Percentiles rank a stretch among this genome's conserved stretches.
Conservation (phyloP, 1,140 invertebrate genomes). For the Sweltsa coloradensis region DNA sequence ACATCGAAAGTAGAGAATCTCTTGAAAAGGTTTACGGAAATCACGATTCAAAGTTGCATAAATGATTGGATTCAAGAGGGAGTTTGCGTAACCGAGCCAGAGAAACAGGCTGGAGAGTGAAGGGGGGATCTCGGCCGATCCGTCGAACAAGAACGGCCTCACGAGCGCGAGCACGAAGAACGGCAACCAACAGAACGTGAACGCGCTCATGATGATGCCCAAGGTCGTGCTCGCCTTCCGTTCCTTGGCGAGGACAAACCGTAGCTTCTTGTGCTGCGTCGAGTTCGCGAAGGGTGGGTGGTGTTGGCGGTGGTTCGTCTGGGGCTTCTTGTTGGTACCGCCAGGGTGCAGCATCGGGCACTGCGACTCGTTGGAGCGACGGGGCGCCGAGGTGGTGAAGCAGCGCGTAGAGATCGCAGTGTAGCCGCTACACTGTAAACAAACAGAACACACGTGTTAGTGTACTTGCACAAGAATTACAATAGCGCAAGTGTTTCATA, state of each 20-base stretch:
- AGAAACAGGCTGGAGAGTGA: constrained; percentile 51
- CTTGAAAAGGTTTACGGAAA: constrained; percentile 84
- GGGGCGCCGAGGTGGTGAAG: constrained; percentile 8
- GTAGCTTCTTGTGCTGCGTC: constrained; percentile 13
- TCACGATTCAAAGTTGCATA: constrained; percentile 86
- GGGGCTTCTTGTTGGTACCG: not conserved
- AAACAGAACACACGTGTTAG: no score
- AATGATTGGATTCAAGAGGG: constrained; percentile 83
- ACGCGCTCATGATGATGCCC: constrained; percentile 95
- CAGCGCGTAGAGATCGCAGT: constrained; percentile 7
- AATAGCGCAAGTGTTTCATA: no score
- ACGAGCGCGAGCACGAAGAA: constrained; percentile 89
- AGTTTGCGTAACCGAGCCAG: constrained; percentile 91
- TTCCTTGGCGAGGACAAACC: constrained; percentile 13
- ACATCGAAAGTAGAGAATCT: constrained; percentile 79
- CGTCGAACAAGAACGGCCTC: constrained; percentile 55
- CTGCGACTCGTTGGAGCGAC: constrained; percentile 13
- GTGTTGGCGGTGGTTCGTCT: not conserved
- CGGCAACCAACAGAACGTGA: constrained; percentile 92
- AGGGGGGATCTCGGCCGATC: constrained; percentile 44
- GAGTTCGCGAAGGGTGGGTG: no score
- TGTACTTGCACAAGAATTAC: no score
- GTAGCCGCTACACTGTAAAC: constrained; percentile 12
- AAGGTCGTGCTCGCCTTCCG: constrained; percentile 81
- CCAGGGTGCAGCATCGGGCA: constrained; percentile 9